These are phyloP conservation scores for Anseranas semipalmata DNA, from an alignment of 2,113 vertebrate genomes.

Conservation along the genomic window DNA sequence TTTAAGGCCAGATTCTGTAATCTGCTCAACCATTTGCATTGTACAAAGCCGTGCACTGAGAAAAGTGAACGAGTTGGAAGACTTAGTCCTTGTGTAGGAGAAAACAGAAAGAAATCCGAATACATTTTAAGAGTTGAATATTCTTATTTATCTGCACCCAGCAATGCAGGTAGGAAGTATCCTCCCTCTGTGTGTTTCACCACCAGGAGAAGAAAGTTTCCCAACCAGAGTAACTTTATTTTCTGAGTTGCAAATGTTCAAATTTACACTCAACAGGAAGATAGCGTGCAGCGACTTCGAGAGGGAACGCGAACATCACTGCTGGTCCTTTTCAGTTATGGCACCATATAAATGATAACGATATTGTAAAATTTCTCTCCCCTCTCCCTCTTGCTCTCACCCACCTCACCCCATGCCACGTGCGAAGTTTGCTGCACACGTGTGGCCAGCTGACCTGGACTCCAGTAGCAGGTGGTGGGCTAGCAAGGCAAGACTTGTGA, in stretches of 20 bases:
- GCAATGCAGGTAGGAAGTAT: not conserved
- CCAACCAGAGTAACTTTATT: not conserved
- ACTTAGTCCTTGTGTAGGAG: not conserved
- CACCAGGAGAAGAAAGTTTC: not conserved
- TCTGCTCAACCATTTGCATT: not conserved
- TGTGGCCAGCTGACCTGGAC: not conserved
- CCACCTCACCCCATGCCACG: fast-evolving
- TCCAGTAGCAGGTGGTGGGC: not conserved
- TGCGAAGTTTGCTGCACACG: not conserved
- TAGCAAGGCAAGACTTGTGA: not conserved
- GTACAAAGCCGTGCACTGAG: not conserved
- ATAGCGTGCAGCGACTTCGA: not conserved
- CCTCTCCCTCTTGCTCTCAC: not conserved
- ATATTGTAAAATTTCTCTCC: not conserved
- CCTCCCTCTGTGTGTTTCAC: not conserved
- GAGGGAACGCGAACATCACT: not conserved
- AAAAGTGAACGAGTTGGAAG: not conserved
- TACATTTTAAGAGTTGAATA: not conserved
- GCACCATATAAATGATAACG: not conserved
- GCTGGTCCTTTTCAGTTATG: not conserved
- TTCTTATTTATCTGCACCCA: not conserved
- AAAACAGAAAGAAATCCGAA: not conserved
- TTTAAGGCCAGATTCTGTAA: not conserved
- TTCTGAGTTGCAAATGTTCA: not conserved
- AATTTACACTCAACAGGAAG: not conserved